Conservation (phyloP, 2,888 invertebrate genomes). For the Andrena camellia region DNA sequence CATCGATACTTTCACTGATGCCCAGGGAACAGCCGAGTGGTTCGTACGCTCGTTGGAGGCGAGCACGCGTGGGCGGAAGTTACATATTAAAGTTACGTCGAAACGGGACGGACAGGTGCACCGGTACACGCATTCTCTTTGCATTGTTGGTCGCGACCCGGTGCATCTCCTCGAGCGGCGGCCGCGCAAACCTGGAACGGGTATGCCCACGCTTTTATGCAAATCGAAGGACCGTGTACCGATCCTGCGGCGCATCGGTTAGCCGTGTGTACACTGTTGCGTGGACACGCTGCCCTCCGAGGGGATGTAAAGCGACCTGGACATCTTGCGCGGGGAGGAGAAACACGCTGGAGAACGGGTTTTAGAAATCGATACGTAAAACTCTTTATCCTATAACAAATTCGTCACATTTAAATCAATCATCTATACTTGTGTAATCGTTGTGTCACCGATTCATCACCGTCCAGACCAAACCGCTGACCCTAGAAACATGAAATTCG, state of each 20-base stretch:
- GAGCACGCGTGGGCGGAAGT: conserved; percentile 71
- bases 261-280: conserved; percentile 24
- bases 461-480: too few species aligned
- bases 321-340: background rate
- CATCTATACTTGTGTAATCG: too few species aligned
- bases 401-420: background rate
- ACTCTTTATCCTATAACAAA: background rate
- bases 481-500: too few species aligned
- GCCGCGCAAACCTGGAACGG: conserved; percentile 33
- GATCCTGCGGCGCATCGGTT: conserved; percentile 41
- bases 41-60: conserved; percentile 6
- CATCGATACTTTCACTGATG: conserved; percentile 68
- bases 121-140: conserved; percentile 51
- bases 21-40: conserved; percentile 27
- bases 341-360: background rate
- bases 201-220: conserved; percentile 65
- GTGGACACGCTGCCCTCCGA: conserved; percentile 2
- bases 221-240: conserved; percentile 55
- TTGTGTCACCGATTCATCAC: too few species aligned
- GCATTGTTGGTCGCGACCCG: conserved; percentile 56
- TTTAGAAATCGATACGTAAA: background rate
- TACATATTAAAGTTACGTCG: conserved; percentile 70
- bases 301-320: conserved; percentile 22
- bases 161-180: conserved; percentile 34
- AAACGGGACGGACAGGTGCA: conserved; percentile 62